Conservation (phyloP, 1,140 invertebrate genomes). For the Drosophila mojavensis region DNA sequence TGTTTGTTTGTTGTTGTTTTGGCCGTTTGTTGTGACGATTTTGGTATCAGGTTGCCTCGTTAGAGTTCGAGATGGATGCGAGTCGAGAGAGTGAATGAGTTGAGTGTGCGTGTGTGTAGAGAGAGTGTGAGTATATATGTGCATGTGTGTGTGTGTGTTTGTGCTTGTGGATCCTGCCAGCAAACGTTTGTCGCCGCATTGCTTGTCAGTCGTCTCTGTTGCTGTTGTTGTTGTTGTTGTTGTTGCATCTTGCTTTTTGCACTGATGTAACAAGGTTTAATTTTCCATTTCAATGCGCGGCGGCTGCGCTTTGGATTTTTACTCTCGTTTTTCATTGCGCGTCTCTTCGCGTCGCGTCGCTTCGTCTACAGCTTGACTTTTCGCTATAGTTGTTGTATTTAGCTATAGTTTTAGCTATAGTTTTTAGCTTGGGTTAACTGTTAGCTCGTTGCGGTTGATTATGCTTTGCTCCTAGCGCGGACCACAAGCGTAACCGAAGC, state of each 20-base stretch:
- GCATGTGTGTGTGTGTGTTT: slow-evolving; percentile 21
- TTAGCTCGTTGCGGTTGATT: slow-evolving; percentile 65
- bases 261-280: slow-evolving; percentile 83
- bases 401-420: slow-evolving; percentile 44
- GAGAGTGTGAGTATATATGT: neutral
- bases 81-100: slow-evolving; percentile 40
- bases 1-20: slow-evolving; percentile 46
- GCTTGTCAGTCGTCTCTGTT: slow-evolving; percentile 47
- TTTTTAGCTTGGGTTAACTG: slow-evolving; percentile 27
- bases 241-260: slow-evolving; percentile 59
- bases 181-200: slow-evolving; percentile 58
- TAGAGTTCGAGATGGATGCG: slow-evolving; percentile 41
- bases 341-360: slow-evolving; percentile 33
- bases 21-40: slow-evolving; percentile 70
- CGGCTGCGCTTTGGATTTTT: slow-evolving; percentile 74
- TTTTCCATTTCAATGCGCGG: slow-evolving; percentile 82
- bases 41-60: slow-evolving; percentile 79
- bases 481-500: slow-evolving; percentile 60
- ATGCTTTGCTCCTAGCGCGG: slow-evolving; percentile 50
- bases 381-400: slow-evolving; percentile 22
- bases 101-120: neutral
- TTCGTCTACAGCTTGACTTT: slow-evolving; percentile 12
- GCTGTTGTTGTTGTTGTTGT: slow-evolving; percentile 39
- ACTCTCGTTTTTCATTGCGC: slow-evolving; percentile 82
- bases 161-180: slow-evolving; percentile 61